Percentiles rank a stretch among this genome's conserved stretches.
phyloP scores from a whole-genome alignment of 2,888 invertebrate genomes.

The Agriopis leucophaearia region DNA sequence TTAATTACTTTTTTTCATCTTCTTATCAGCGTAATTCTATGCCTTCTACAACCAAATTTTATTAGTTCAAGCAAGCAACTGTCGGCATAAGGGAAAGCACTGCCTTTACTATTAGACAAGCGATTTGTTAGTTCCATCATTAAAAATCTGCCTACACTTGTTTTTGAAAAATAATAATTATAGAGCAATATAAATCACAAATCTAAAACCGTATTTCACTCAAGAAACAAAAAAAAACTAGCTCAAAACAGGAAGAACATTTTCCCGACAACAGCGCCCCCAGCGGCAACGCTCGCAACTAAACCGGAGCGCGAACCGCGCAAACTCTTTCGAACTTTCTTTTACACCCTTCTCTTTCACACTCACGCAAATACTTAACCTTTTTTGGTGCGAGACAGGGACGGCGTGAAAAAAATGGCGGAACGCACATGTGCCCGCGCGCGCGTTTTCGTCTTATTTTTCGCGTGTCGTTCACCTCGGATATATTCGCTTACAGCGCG shows the following conservation, averaged over 20 bases:
- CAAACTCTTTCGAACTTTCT: constrained; percentile 81
- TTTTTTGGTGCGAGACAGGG: constrained; percentile 78
- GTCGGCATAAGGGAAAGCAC: too few relatives aligned
- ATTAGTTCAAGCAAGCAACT: too few relatives aligned
- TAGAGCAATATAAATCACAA: constrained; percentile 5
- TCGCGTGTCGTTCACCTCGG: constrained; percentile 82
- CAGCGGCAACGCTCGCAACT: constrained; percentile 74
- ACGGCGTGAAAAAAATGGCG: constrained; percentile 78
- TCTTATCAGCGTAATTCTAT: too few relatives aligned
- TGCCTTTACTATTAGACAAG: too few relatives aligned
- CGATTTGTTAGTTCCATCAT: too few relatives aligned
- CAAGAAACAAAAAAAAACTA: constrained; percentile 53
- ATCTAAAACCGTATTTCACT: constrained; percentile 15
- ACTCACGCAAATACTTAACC: constrained; percentile 53
- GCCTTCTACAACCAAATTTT: too few relatives aligned
- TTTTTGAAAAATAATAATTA: not conserved
- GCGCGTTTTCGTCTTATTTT: constrained; percentile 81
- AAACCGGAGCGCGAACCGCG: constrained; percentile 68
- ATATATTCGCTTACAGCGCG: constrained; percentile 68
- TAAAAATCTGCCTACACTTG: too few relatives aligned
- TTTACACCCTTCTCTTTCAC: constrained; percentile 70
- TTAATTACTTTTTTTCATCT: too few relatives aligned
- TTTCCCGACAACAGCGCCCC: constrained; percentile 70
- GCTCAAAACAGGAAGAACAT: constrained; percentile 79
- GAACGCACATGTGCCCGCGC: constrained; percentile 83